Evolutionary conservation across 1,140 invertebrate genomes (phyloP).

Genomic region (Micrasema longulum): DNA sequence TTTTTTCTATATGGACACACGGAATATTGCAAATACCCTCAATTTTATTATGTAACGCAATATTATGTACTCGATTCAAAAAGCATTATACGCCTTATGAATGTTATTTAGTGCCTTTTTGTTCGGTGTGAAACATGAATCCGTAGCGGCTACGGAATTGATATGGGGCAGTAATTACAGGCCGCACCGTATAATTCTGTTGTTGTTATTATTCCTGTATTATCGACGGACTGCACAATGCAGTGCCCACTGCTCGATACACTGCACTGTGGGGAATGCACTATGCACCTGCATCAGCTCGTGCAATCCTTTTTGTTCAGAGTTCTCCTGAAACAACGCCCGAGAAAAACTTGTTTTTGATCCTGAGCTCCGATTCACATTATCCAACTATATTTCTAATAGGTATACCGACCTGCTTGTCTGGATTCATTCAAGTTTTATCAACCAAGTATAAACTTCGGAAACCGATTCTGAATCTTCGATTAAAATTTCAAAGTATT

Average conservation of each 20-base stretch:
- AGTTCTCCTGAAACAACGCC: slow-evolving; percentile 13
- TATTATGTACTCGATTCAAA: too few species aligned
- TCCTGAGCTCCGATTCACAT: slow-evolving; percentile 14
- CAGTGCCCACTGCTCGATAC: background rate
- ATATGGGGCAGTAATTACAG: slow-evolving; percentile 18
- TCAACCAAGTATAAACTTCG: too few species aligned
- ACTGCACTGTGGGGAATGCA: slow-evolving; percentile 1
- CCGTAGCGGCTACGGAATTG: slow-evolving; percentile 4
- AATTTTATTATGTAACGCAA: too few species aligned
- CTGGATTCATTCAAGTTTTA: background rate
- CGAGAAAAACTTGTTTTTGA: slow-evolving; percentile 26
- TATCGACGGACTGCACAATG: background rate
- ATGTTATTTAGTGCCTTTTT: background rate
- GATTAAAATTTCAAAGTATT: too few species aligned
- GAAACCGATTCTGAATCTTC: too few species aligned
- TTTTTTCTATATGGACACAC: too few species aligned
- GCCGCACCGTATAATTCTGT: slow-evolving; percentile 13
- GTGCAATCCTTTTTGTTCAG: slow-evolving; percentile 32
- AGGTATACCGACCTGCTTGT: background rate
- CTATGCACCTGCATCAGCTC: slow-evolving; percentile 24
- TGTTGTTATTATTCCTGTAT: slow-evolving; percentile 18
- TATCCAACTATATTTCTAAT: slow-evolving; percentile 4
- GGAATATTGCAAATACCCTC: too few species aligned
- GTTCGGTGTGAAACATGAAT: background rate
- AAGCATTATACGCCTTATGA: too few species aligned